Evolutionary conservation across 2,113 vertebrate species (phyloP), one percentile per base, ranked within the genome.

Genomic region (Podocnemis expansa): DNA sequence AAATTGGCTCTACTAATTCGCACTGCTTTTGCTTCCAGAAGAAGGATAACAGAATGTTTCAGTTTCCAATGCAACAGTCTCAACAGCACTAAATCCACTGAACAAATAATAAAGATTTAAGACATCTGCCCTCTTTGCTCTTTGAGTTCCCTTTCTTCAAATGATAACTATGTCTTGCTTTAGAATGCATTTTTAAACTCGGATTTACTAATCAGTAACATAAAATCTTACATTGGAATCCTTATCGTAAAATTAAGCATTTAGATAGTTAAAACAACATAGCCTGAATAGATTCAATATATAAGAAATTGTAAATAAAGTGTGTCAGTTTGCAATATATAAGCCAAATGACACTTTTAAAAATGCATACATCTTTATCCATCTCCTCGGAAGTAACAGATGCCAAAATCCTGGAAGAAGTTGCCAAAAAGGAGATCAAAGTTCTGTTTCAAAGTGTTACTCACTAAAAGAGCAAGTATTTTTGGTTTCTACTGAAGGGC

Each of bases 381-480:
- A 27, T 82, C 34, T 76, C 17, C 38, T 89, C 60, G 13, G 47
- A 80, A 90, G 45, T 16, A 90, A 78, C 38, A 55, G 51, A 45
- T 90, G 82, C 49, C 82, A 90, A 89, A 90, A 80, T 47, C 29
- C 67, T 84, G 38, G 49, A 76, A 60, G 31, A 75, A 41, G 17
- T 67, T 90, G 82, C 38, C 38, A 54, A 54, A 79, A 80, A 54
- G 75, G 43, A 38, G 41, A 84, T 45, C 29, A 97, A 94, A 95
- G 89, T 80, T 86, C 5, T 73, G 78, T 91, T 93, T 96, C 83
- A 89, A 95, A 92, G 43, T 94, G 95, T 92, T 96, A 88, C 93
- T 97, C 93, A 92, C 91, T 93, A 97, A 96, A 97, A 97, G 95
- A 96, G 93, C 97, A 96, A 97, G 96, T 96, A 97, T 97, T 96